Conservation (phyloP, 1,140 invertebrate genomes). For the Drosophila grimshawi region DNA sequence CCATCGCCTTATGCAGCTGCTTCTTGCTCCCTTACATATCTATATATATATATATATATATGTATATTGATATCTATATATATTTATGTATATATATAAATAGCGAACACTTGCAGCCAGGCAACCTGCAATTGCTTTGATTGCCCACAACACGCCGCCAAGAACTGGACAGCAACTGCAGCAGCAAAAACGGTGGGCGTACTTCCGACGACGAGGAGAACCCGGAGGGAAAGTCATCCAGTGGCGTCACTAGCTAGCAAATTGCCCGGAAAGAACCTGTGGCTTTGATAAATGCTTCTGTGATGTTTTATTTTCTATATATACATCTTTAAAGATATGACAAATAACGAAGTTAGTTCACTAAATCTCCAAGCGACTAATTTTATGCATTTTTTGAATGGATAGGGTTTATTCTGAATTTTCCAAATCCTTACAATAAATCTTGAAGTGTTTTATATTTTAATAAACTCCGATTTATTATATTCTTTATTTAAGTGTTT, state of each 20-base stretch:
- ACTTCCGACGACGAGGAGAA: slow-evolving; percentile 12
- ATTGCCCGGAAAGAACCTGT: neutral
- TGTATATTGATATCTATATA: neutral
- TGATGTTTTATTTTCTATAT: neutral
- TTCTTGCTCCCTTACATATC: slow-evolving; percentile 15
- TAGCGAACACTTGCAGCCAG: slow-evolving; percentile 63
- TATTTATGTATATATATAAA: neutral
- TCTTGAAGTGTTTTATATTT: no score
- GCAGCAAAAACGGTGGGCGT: slow-evolving; percentile 63
- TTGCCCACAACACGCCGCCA: slow-evolving; percentile 70
- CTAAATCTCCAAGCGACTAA: no score
- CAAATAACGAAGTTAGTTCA: neutral
- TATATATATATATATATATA: neutral
- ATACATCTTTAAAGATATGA: neutral
- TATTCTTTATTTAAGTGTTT: no score
- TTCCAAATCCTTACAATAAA: no score
- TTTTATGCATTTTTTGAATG: no score
- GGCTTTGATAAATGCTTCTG: no score
- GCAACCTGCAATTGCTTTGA: slow-evolving; percentile 75
- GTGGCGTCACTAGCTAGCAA: slow-evolving; percentile 2
- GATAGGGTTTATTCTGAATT: no score
- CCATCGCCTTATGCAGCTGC: neutral
- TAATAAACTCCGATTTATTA: no score
- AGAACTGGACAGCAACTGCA: slow-evolving; percentile 39
- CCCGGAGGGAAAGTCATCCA: slow-evolving; percentile 1